Base-by-base conservation (phyloP, 2,797 vertebrate species). In the Myoxocephalus aenaeus region DNA sequence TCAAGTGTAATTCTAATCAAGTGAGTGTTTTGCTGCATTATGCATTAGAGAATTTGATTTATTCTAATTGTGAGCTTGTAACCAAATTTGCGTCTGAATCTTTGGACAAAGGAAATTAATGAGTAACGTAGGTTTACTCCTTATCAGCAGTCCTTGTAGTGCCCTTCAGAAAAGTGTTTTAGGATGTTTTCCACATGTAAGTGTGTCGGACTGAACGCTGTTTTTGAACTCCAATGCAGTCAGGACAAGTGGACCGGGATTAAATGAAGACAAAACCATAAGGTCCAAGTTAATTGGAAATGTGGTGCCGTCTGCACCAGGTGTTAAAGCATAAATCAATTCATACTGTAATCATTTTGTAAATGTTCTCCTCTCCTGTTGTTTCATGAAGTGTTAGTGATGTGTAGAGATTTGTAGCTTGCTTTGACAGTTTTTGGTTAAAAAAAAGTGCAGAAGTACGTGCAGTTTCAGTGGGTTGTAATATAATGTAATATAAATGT, bases 1-100 rank as follows among this genome's bases (percentile, higher is more conserved):
- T 75, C 66, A 85, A 89, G 89, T 82, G 77, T 88, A 90, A 89
- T 86, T 84, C 88, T 87, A 88, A 93, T 92, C 91, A 91, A 88
- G 86, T 79, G 82, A 91, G 83, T 87, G 83, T 81, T 85, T 83
- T 74, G 73, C 76, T 87, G 84, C 84, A 88, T 92, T 87, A 90
- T 91, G 86, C 87, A 92, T 89, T 29, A 61, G 54, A 77, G 75
- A 81, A 66, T 84, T 87, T 87, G 86, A 88, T 89, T 88, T 86
- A 90, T 87, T 87, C 80, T 79, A 83, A 86, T 75, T 75, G 74
- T 57, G 61, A 74, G 67, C 70, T 78, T 70, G 68, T 81, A 85
- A 71, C 27, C 7, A 5, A 65, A 83, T 84, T 87, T 29, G n/a
- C 36, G 22, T 74, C 54, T 87, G 69, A 82, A 70, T 81, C 14